Conservation (phyloP, 2,888 invertebrate genomes). For the Drosophila tripunctata region DNA sequence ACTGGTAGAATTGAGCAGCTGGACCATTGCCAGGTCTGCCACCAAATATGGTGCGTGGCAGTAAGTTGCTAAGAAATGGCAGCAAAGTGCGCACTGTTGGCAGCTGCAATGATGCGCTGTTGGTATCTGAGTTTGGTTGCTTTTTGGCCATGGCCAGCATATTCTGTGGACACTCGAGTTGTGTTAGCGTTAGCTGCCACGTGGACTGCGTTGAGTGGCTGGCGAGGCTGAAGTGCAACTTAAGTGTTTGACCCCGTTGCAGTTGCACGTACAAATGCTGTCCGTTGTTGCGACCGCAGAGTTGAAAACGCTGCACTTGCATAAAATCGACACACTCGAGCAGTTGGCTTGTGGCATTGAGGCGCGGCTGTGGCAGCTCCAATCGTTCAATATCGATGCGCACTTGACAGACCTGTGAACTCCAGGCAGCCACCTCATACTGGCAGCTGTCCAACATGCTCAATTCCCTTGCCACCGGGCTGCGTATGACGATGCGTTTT, state of each 20-base stretch:
- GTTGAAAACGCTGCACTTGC: conserved; percentile 73
- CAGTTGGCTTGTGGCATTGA: conserved; percentile 47
- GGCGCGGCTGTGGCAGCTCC: conserved; percentile 73
- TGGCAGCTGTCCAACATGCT: conserved; percentile 60
- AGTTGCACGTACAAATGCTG: conserved; percentile 85
- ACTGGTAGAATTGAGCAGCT: conserved; percentile 48
- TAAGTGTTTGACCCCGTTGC: conserved; percentile 71
- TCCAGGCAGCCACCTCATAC: conserved; percentile 74
- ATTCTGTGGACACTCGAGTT: conserved; percentile 86
- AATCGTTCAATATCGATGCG: conserved; percentile 78
- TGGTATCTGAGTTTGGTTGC: conserved; percentile 5
- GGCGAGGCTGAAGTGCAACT: conserved; percentile 85
- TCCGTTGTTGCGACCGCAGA: conserved; percentile 88
- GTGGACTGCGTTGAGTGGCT: conserved; percentile 79
- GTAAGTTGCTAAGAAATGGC: conserved; percentile 51
- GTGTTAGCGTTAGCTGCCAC: conserved; percentile 87
- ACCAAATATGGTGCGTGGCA: conserved; percentile 76
- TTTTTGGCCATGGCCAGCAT: conserved; percentile 8
- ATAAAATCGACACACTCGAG: conserved; percentile 75
- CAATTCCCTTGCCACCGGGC: conserved; percentile 56
- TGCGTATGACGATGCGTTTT: conserved; percentile 80
- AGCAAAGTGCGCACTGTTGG: conserved; percentile 49
- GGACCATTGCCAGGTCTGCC: conserved; percentile 37
- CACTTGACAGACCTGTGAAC: conserved; percentile 76
- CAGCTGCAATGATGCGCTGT: background rate